A percentile compares a stretch with the other conserved stretches of the same genome.
Conservation (phyloP, 2,888 invertebrate species). For the Teinopalpus imperialis region DNA sequence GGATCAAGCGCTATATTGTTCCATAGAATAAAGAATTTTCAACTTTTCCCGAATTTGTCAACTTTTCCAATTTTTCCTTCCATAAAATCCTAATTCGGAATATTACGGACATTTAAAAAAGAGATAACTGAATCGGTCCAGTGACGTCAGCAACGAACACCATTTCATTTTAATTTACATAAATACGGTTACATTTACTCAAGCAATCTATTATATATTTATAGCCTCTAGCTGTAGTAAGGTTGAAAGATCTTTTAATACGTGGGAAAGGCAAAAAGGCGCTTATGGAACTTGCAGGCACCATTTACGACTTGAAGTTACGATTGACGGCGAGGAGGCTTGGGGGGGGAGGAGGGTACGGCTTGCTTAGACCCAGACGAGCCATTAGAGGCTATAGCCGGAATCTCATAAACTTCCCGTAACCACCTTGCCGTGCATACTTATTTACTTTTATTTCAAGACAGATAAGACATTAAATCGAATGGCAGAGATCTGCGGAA, state of each 20-base stretch:
- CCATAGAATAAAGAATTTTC: no score
- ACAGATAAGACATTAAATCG: slow-evolving; percentile 42
- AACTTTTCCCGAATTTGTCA: no score
- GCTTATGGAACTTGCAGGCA: slow-evolving; percentile 47
- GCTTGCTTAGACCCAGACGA: slow-evolving; percentile 53
- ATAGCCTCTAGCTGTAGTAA: background rate
- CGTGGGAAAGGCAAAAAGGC: slow-evolving; percentile 13
- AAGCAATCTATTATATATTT: background rate
- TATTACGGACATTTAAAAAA: no score
- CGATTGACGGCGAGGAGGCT: slow-evolving; percentile 49
- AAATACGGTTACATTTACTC: no score
- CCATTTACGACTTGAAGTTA: slow-evolving; percentile 65
- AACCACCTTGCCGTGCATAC: slow-evolving; percentile 39
- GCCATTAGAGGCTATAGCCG: slow-evolving; percentile 72
- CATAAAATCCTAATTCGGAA: no score
- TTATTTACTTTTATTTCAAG: slow-evolving; percentile 38
- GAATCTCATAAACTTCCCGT: slow-evolving; percentile 56
- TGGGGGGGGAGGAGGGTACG: no score
- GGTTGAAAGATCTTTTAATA: slow-evolving; percentile 12
- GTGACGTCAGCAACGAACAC: no score
- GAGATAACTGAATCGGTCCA: no score
- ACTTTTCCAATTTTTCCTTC: no score
- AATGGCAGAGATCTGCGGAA: slow-evolving; percentile 27
- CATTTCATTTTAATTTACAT: no score
- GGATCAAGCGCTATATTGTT: no score